A percentile compares a stretch with the other conserved stretches of the same genome.
Conservation (phyloP, 2,113 vertebrate genomes). For the Festucalex cinctus region DNA sequence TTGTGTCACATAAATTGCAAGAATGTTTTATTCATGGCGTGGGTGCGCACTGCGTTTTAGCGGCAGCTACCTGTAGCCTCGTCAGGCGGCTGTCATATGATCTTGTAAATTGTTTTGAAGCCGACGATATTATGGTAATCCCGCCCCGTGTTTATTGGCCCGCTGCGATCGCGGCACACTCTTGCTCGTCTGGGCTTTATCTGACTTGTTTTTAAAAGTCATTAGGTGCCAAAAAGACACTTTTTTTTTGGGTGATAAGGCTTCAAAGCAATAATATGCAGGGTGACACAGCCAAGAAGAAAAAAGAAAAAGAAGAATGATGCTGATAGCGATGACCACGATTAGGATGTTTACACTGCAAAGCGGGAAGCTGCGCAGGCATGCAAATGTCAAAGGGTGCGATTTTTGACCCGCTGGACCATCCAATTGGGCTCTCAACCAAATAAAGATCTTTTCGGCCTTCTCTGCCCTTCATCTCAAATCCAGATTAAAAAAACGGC, state of each 20-base stretch:
- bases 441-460: slow-evolving; percentile 3
- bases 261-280: slow-evolving; percentile 53
- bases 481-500: slow-evolving; percentile 5
- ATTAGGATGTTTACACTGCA: slow-evolving; percentile 55
- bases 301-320: slow-evolving; percentile 27
- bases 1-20: slow-evolving; percentile 69
- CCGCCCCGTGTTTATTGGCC: slow-evolving; percentile 57
- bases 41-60: slow-evolving; percentile 7
- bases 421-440: slow-evolving; percentile 23
- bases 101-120: slow-evolving; percentile 63
- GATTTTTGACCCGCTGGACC: slow-evolving; percentile 41
- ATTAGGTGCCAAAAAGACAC: slow-evolving; percentile 55
- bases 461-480: slow-evolving; percentile 26
- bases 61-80: slow-evolving; percentile 54
- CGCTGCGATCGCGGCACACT: slow-evolving; percentile 51
- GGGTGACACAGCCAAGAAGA: slow-evolving; percentile 45
- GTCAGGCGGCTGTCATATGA: slow-evolving; percentile 50
- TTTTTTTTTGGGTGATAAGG: slow-evolving; percentile 48
- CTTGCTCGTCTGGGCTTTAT: slow-evolving; percentile 54
- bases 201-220: slow-evolving; percentile 62
- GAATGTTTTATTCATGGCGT: slow-evolving; percentile 74
- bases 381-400: slow-evolving; percentile 34
- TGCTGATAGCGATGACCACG: slow-evolving; percentile 36
- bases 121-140: slow-evolving; percentile 65
- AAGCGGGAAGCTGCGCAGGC: slow-evolving; percentile 39